These are phyloP conservation scores for Chlorodrepanis virens DNA, from an alignment of 2,113 vertebrate genomes.

Conservation along the genomic window DNA sequence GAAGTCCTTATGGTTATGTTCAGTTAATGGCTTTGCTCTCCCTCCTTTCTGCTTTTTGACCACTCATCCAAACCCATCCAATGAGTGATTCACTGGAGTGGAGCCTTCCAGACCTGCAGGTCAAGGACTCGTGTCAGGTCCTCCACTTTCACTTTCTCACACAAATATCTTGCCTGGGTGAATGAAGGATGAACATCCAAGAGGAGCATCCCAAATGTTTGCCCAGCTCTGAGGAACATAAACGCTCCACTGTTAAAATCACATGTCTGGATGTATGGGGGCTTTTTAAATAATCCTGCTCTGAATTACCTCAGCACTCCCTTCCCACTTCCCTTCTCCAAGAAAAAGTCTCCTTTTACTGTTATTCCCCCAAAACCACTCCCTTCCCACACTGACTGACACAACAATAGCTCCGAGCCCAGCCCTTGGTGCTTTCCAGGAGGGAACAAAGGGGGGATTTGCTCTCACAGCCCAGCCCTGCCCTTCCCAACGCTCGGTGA, in stretches of 20 bases:
- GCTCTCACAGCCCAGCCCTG: neutral
- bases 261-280: rapidly evolving
- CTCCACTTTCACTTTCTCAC: neutral
- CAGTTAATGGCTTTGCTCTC: neutral
- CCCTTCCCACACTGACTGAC: rapidly evolving
- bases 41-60: neutral
- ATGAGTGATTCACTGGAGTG: neutral
- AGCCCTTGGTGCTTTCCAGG: neutral
- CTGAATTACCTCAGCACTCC: neutral
- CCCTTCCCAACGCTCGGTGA: neutral
- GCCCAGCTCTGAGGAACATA: neutral
- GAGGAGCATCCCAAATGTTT: neutral
- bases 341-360: neutral
- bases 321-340: neutral
- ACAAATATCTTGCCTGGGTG: neutral
- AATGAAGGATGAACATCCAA: neutral
- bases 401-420: neutral
- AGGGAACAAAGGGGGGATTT: neutral
- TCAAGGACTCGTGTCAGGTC: neutral
- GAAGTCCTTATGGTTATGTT: neutral
- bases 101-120: neutral
- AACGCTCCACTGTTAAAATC: neutral
- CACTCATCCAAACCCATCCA: neutral
- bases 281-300: neutral
- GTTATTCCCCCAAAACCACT: rapidly evolving